These are phyloP conservation scores for Mus spretus DNA, from an alignment of 2,797 vertebrate species.

Conservation along the genomic window DNA sequence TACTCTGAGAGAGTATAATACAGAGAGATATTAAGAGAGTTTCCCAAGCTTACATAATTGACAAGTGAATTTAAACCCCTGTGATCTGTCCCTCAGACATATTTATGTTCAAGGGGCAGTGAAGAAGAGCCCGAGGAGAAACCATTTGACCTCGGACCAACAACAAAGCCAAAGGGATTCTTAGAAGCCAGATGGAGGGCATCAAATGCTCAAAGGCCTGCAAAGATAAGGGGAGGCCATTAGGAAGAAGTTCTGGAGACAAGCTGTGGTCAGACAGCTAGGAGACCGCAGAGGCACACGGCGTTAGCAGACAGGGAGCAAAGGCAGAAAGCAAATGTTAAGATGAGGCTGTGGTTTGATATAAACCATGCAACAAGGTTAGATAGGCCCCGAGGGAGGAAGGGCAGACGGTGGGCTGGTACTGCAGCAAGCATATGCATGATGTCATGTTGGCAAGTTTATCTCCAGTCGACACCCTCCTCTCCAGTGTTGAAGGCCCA, in stretches of 20 bases:
- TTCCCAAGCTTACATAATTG: background rate
- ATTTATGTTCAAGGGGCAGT: background rate
- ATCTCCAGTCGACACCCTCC: background rate
- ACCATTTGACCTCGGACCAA: background rate
- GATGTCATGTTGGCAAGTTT: background rate
- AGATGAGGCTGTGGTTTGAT: background rate
- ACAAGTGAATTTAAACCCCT: background rate
- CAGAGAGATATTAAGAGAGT: background rate
- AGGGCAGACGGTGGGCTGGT: background rate
- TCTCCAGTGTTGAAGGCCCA: background rate
- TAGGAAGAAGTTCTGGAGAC: background rate
- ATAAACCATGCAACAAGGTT: background rate
- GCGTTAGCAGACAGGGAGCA: background rate
- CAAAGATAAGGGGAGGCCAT: background rate
- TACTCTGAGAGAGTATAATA: background rate
- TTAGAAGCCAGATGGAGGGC: background rate
- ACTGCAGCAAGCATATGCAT: fast-evolving
- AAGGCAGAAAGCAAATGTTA: background rate
- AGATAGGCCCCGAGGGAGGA: background rate
- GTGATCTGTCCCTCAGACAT: background rate
- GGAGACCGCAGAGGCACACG: background rate
- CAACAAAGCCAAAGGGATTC: background rate
- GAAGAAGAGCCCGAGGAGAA: background rate
- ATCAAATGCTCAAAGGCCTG: constrained; percentile 11
- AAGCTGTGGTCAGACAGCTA: background rate